Percentiles rank a stretch among this genome's conserved stretches.
These are phyloP conservation scores for Apostichopus californicus DNA, from an alignment of 35 echinoderm and acorn worm species.

Conservation along the genomic window DNA sequence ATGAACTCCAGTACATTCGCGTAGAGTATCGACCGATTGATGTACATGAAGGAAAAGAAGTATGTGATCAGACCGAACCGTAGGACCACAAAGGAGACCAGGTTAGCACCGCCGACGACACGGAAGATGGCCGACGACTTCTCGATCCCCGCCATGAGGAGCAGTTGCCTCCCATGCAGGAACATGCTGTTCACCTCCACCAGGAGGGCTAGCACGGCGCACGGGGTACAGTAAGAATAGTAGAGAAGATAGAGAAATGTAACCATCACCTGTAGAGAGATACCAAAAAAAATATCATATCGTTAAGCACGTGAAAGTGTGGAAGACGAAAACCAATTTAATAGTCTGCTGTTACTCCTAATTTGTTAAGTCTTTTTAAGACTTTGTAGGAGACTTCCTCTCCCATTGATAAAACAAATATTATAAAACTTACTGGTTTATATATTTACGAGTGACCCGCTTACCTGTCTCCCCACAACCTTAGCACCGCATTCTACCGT, in stretches of 20 bases:
- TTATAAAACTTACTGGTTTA: no score
- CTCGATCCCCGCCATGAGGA: constrained; percentile 7
- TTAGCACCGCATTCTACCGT: no score
- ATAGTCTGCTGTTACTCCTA: no score
- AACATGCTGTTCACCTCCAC: constrained; percentile 62
- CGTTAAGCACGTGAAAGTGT: no score
- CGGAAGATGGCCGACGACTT: background rate
- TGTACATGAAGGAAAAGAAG: background rate
- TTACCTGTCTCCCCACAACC: no score
- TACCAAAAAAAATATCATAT: background rate
- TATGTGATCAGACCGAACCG: constrained; percentile 46
- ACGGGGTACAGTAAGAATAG: constrained; percentile 3
- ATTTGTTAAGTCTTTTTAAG: no score
- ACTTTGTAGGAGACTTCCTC: no score
- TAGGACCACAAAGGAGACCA: constrained; percentile 18
- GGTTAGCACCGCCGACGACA: background rate
- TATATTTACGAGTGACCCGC: no score
- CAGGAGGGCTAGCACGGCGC: constrained; percentile 21
- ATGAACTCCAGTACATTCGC: background rate
- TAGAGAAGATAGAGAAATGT: background rate
- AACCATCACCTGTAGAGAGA: background rate
- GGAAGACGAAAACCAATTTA: no score
- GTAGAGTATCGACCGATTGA: background rate
- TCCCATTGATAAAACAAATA: no score
- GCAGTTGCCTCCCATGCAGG: constrained; percentile 43